phyloP scores from a whole-genome alignment of 2,888 invertebrate genomes.

The Acanthopleura granulata region DNA sequence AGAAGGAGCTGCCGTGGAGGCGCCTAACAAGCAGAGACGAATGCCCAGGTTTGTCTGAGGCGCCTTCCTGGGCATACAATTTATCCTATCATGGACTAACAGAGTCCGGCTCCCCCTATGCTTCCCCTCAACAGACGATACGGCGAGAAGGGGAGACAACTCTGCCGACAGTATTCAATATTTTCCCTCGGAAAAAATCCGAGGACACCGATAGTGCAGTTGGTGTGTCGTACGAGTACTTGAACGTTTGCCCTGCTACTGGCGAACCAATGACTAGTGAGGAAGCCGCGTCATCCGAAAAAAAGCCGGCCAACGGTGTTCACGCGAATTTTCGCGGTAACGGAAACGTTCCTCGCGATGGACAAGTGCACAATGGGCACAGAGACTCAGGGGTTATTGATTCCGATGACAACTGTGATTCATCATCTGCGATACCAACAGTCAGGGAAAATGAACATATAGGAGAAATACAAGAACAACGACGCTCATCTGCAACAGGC shows the following conservation, averaged over 20 bases:
- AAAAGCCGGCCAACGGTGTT: neutral
- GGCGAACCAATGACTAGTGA: neutral
- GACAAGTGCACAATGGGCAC: conserved; percentile 15
- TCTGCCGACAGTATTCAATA: conserved; percentile 46
- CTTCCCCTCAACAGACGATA: conserved; percentile 52
- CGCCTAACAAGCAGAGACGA: conserved; percentile 69
- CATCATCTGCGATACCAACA: too few species aligned
- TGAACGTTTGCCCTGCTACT: conserved; percentile 20
- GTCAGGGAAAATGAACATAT: too few species aligned
- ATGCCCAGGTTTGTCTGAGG: conserved; percentile 77
- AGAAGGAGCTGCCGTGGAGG: conserved; percentile 94
- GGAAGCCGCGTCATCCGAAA: neutral
- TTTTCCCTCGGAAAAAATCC: conserved; percentile 39
- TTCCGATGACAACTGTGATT: conserved; percentile 21
- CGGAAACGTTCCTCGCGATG: neutral
- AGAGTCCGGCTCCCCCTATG: conserved; percentile 57
- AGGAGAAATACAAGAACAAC: too few species aligned
- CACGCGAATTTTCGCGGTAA: neutral
- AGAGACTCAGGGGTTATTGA: conserved; percentile 25
- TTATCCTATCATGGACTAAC: conserved; percentile 82
- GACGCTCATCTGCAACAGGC: too few species aligned
- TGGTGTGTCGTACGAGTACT: conserved; percentile 20
- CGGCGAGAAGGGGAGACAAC: conserved; percentile 30
- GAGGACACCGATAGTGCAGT: conserved; percentile 25
- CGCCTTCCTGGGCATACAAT: conserved; percentile 95